Percentiles rank a stretch among this genome's conserved stretches.
phyloP scores from a whole-genome alignment of 2,797 vertebrate genomes.

The Psittacula echo region DNA sequence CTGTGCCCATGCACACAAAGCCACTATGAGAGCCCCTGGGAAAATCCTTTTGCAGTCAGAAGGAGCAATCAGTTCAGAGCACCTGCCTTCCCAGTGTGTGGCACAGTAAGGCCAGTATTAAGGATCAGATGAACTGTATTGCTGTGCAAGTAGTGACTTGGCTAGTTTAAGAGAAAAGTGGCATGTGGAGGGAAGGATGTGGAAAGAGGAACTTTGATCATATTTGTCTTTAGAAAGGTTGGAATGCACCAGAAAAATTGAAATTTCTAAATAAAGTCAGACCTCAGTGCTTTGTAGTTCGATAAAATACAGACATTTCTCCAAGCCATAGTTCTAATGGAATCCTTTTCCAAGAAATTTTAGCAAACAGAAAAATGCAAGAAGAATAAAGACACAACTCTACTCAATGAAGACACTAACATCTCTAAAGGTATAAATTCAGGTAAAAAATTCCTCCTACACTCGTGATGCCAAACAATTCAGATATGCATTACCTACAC shows the following conservation, averaged over 20 bases:
- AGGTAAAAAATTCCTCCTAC: not conserved
- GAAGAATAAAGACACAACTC: not conserved
- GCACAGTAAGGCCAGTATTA: not conserved
- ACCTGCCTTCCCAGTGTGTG: not conserved
- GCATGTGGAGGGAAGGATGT: accelerated
- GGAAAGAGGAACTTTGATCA: not conserved
- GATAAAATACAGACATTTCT: not conserved
- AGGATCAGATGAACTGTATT: not conserved
- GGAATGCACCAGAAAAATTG: not conserved
- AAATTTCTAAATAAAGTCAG: not conserved
- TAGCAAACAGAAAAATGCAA: not conserved
- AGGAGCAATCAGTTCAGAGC: accelerated
- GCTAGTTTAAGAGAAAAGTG: not conserved
- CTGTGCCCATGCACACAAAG: not conserved
- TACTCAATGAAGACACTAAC: not conserved
- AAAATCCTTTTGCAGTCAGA: not conserved
- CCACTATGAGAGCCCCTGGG: not conserved
- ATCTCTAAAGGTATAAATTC: not conserved
- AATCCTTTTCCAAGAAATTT: not conserved
- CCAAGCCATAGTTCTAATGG: not conserved
- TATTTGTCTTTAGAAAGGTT: not conserved
- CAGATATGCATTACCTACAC: not conserved
- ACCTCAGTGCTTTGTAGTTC: not conserved
- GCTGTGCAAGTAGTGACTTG: not conserved
- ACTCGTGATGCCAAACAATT: not conserved